Evolutionary conservation across 53 echinoderm and acorn worm species (phyloP).

Genomic region (Luidia sarsii): DNA sequence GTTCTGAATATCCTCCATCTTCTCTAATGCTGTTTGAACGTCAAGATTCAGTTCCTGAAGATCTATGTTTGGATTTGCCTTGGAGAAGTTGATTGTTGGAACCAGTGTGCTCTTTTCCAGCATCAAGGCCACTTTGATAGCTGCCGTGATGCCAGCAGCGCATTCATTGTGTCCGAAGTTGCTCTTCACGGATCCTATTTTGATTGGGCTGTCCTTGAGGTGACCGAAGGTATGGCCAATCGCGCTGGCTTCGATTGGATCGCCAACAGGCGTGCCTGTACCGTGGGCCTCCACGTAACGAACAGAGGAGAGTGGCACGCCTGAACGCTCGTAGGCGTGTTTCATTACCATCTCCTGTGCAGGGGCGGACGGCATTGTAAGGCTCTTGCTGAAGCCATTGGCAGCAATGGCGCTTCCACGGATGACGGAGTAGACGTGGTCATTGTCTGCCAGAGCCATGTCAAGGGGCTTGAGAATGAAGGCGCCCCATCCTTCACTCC

Average conservation of each 20-base stretch:
- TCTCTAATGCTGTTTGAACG: slow-evolving; percentile 69
- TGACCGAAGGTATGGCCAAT: slow-evolving; percentile 80
- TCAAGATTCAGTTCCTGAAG: slow-evolving; percentile 74
- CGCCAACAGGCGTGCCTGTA: slow-evolving; percentile 95
- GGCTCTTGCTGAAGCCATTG: slow-evolving; percentile 85
- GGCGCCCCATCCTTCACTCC: slow-evolving; percentile 93
- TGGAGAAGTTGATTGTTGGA: slow-evolving; percentile 89
- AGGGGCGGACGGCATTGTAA: slow-evolving; percentile 91
- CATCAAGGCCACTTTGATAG: slow-evolving; percentile 95
- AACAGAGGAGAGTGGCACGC: slow-evolving; percentile 79
- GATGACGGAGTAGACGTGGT: slow-evolving; percentile 90
- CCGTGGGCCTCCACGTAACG: slow-evolving; percentile 94
- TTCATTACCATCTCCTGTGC: slow-evolving; percentile 83
- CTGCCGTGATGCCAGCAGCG: slow-evolving; percentile 85
- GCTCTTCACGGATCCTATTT: slow-evolving; percentile 95
- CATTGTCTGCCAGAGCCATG: slow-evolving; percentile 76
- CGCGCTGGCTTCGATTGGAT: slow-evolving; percentile 93
- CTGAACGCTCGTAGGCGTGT: slow-evolving; percentile 76
- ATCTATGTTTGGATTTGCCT: slow-evolving; percentile 83
- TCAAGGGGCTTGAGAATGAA: slow-evolving; percentile 83
- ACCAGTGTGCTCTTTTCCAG: slow-evolving; percentile 75
- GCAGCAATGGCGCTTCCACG: slow-evolving; percentile 84
- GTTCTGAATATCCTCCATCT: slow-evolving; percentile 26
- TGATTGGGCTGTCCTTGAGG: slow-evolving; percentile 59
- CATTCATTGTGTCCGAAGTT: slow-evolving; percentile 97